These are phyloP conservation scores for Orgyia antiqua DNA, from an alignment of 2,888 invertebrate species.

Conservation along the genomic window DNA sequence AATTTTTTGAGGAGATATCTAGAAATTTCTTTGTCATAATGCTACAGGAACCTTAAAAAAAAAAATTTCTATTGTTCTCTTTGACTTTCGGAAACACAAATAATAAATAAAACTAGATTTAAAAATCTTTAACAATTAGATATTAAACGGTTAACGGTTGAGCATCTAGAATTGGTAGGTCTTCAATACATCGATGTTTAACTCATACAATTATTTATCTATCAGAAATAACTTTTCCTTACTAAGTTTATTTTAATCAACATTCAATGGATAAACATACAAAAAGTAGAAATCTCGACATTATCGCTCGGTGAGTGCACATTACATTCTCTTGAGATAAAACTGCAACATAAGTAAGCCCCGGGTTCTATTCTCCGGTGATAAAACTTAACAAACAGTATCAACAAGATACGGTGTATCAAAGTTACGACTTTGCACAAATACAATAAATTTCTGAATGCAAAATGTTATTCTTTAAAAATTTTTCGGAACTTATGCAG, in stretches of 20 bases:
- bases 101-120: no score
- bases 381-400: slow-evolving; percentile 62
- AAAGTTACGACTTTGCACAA: slow-evolving; percentile 41
- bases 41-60: no score
- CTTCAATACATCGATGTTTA: no score
- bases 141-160: no score
- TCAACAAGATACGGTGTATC: slow-evolving; percentile 62
- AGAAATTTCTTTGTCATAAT: no score
- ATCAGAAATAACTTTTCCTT: not conserved
- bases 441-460: slow-evolving; percentile 30
- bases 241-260: slow-evolving; percentile 16
- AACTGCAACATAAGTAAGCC: slow-evolving; percentile 49
- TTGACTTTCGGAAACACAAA: no score
- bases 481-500: not conserved
- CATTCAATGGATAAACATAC: slow-evolving; percentile 8
- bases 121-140: no score
- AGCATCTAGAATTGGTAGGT: no score
- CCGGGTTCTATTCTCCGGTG: slow-evolving; percentile 48
- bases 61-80: no score
- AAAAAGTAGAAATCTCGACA: slow-evolving; percentile 19
- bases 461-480: not conserved
- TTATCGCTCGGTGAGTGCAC: slow-evolving; percentile 29
- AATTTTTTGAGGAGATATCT: no score
- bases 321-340: slow-evolving; percentile 63
- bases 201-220: no score